Conservation (phyloP, 2,113 vertebrate species). For the Falco punctatus region DNA sequence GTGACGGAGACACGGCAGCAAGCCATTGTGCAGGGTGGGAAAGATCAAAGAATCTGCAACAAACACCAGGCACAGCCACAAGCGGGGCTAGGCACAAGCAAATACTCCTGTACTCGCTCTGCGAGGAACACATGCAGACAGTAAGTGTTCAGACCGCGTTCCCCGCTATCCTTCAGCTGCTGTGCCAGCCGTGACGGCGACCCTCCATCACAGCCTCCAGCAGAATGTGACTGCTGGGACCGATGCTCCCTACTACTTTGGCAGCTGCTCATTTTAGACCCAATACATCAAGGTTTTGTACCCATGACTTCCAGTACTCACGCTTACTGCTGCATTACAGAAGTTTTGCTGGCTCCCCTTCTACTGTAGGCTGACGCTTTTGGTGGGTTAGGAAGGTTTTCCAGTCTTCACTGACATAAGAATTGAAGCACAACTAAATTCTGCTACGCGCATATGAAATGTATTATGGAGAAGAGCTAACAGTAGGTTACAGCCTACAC, state of each 20-base stretch:
- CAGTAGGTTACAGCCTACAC: not conserved
- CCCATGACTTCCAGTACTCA: not conserved
- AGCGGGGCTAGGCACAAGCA: not conserved
- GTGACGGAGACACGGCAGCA: fast-evolving
- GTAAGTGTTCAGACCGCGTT: not conserved
- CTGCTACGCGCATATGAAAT: not conserved
- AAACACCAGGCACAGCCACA: not conserved
- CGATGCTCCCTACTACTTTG: not conserved
- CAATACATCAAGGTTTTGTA: not conserved
- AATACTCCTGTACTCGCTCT: fast-evolving
- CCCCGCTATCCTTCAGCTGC: not conserved
- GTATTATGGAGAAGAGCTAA: not conserved
- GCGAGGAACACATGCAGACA: fast-evolving
- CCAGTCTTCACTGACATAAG: not conserved
- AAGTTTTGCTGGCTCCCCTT: not conserved
- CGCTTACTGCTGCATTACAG: not conserved
- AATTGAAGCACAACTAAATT: not conserved
- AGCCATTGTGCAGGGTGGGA: not conserved
- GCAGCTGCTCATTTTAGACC: not conserved
- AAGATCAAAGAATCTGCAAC: not conserved
- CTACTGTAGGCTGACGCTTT: not conserved
- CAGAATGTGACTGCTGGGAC: not conserved
- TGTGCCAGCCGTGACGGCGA: fast-evolving
- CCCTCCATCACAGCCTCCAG: not conserved
- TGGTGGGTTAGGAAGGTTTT: not conserved